Percentiles rank a stretch among this genome's conserved stretches.
phyloP scores from a whole-genome alignment of 2,888 invertebrate genomes.

The Seladonia tumulorum region DNA sequence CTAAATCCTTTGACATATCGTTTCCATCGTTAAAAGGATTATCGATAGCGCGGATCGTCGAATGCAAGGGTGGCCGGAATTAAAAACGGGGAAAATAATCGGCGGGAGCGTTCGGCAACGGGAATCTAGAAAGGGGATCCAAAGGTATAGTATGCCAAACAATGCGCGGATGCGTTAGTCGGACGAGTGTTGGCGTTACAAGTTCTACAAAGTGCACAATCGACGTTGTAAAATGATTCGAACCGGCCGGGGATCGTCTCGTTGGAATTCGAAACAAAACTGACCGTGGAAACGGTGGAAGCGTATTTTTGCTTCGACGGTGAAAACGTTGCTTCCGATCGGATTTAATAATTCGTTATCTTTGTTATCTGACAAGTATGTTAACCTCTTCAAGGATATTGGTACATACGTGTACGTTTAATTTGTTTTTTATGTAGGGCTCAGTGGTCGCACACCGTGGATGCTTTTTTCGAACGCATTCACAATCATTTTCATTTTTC shows the following conservation, averaged over 20 bases:
- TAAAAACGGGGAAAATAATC: constrained; percentile 65
- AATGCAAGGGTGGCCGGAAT: constrained; percentile 35
- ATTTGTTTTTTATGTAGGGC: no score
- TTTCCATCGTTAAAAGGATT: constrained; percentile 42
- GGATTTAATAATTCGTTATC: no score
- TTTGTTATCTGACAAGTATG: no score
- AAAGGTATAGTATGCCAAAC: constrained; percentile 60
- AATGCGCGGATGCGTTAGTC: constrained; percentile 35
- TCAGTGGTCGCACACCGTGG: no score
- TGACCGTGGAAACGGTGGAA: neutral
- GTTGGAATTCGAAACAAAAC: constrained; percentile 20
- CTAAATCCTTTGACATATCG: constrained; percentile 26
- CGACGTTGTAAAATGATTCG: constrained; percentile 51
- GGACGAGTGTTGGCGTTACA: constrained; percentile 62
- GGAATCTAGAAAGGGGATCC: constrained; percentile 51
- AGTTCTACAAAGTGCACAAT: constrained; percentile 62
- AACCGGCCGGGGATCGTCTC: constrained; percentile 12
- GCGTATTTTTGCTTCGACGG: neutral
- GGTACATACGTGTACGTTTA: no score
- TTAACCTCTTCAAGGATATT: no score
- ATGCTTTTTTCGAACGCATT: no score
- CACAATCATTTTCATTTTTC: no score
- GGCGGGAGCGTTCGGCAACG: constrained; percentile 36
- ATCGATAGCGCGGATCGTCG: constrained; percentile 46
- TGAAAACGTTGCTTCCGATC: neutral